Base-by-base conservation (phyloP, 2,113 vertebrate species). In the Percina caprodes region DNA sequence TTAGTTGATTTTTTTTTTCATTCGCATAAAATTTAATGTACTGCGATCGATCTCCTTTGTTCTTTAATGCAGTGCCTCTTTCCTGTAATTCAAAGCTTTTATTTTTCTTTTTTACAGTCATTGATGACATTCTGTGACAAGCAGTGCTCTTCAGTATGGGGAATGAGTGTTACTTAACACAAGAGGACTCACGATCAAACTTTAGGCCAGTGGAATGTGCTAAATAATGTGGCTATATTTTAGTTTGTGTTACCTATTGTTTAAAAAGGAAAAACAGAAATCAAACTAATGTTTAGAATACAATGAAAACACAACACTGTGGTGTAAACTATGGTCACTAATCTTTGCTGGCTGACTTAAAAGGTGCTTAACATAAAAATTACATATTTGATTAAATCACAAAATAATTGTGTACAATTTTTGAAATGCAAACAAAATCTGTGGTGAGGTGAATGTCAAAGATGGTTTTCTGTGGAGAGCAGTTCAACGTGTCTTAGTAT, bases 21-120 rank as follows among this genome's bases (percentile, higher is more conserved):
- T 95, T 95, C 93, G 90, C 95, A 95, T 95, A 95, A 95, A 95
- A 95, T 95, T 88, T 95, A 95, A 96, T 96, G 95, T 95, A 95
- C 94, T 95, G 90, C 92, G 93, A 96, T 95, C 93, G 95, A 96
- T 95, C 94, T 93, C 92, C 90, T 96, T 95, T 95, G 95, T 96
- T 95, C 95, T 95, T 95, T 95, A 96, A 95, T 94, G 94, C 95
- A 94, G 94, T 94, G 92, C 93, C 90, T 94, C 95, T 95, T 95
- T 95, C 94, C 95, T 96, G 95, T 95, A 95, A 96, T 95, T 93
- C 87, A 84, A 95, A 89, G 93, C 93, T 93, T 94, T 94, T 82
- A 48, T 86, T 84, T 88, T 83, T 83, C 45, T 80, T 89, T 79
- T 87, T 93, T 92, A 92, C 88, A 94, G 93, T 93, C 92, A 92